These are phyloP conservation scores for Neoscelio sp. DNA, from an alignment of 2,888 invertebrate genomes.

Conservation along the genomic window DNA sequence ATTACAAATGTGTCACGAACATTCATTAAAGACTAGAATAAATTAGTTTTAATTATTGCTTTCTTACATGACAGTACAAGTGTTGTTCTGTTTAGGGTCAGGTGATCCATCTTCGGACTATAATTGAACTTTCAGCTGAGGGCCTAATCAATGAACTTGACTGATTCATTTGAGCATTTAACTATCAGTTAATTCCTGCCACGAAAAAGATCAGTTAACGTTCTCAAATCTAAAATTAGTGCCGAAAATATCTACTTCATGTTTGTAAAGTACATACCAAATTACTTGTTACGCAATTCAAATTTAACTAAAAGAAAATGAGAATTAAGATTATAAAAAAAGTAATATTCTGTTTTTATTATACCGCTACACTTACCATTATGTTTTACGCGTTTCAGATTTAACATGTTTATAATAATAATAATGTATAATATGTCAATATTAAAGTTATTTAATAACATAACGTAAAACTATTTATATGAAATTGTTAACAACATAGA, in stretches of 20 bases:
- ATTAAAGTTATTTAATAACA: too few relatives aligned
- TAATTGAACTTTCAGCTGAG: constrained; percentile 48
- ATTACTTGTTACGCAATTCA: constrained; percentile 19
- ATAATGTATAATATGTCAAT: too few relatives aligned
- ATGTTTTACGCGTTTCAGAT: too few relatives aligned
- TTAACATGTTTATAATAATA: too few relatives aligned
- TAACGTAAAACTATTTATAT: background rate
- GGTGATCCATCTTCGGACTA: constrained; percentile 47
- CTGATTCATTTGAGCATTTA: constrained; percentile 54
- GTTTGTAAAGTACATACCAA: constrained; percentile 9
- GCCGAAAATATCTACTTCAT: background rate
- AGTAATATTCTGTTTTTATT: too few relatives aligned
- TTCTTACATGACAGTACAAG: constrained; percentile 33
- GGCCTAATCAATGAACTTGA: constrained; percentile 50
- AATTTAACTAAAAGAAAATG: constrained; percentile 10
- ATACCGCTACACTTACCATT: too few relatives aligned
- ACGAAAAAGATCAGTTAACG: constrained; percentile 42
- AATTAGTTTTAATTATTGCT: constrained; percentile 40
- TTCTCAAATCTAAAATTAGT: constrained; percentile 20
- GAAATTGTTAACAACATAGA: background rate
- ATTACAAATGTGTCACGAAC: constrained; percentile 18
- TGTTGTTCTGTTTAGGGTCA: constrained; percentile 39
- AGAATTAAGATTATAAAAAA: too few relatives aligned
- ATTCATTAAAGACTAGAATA: constrained; percentile 36
- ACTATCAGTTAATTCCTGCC: constrained; percentile 37